Conservation (phyloP, 2,888 invertebrate genomes). For the Cybosia mesomella region DNA sequence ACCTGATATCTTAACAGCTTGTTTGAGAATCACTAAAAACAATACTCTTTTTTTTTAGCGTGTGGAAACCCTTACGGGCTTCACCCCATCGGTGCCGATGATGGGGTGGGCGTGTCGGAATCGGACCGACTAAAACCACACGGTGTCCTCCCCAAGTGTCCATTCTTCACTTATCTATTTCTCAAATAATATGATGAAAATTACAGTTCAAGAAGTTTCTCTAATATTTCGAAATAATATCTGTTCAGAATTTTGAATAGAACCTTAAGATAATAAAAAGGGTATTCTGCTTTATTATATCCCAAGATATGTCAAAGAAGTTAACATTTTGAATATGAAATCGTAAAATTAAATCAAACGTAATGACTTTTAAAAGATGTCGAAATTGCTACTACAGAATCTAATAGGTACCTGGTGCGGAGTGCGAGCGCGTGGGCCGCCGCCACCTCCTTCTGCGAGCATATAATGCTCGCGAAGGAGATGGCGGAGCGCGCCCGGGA, state of each 20-base stretch:
- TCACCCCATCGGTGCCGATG: no score
- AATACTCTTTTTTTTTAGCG: no score
- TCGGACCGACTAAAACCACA: no score
- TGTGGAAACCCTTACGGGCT: no score
- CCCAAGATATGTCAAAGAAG: slow-evolving; percentile 46
- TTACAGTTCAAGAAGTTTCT: slow-evolving; percentile 9
- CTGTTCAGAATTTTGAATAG: slow-evolving; percentile 35
- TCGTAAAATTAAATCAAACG: slow-evolving; percentile 47
- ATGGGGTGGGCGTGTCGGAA: no score
- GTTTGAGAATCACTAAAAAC: neutral
- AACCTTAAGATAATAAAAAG: slow-evolving; percentile 43
- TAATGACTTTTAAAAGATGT: slow-evolving; percentile 46
- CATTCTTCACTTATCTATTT: neutral
- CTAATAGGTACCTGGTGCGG: no score
- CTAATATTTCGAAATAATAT: slow-evolving; percentile 23
- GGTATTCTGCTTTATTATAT: slow-evolving; percentile 47
- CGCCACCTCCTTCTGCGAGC: no score
- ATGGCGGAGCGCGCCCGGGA: no score
- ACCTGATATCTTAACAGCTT: neutral
- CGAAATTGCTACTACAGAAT: slow-evolving; percentile 35
- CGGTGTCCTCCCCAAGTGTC: no score
- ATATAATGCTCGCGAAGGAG: no score
- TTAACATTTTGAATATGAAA: slow-evolving; percentile 51
- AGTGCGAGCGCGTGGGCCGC: no score
- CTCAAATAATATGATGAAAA: slow-evolving; percentile 2